A percentile compares a stretch with the other conserved stretches of the same genome.
Conservation (phyloP, 2,888 invertebrate genomes). For the Thelaira solivaga region DNA sequence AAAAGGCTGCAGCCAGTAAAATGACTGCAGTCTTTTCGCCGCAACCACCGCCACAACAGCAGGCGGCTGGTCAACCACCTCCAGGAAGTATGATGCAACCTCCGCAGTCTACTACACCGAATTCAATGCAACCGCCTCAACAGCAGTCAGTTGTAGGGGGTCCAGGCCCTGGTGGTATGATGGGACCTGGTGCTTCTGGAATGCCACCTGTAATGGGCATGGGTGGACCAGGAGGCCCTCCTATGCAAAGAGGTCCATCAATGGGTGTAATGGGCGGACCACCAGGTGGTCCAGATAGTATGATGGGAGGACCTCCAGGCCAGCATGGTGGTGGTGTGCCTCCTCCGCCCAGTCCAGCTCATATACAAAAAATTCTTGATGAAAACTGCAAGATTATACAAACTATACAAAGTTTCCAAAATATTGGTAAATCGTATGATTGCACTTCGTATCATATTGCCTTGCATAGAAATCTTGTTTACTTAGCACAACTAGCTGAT, state of each 20-base stretch:
- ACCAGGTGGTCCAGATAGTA: conserved; percentile 65
- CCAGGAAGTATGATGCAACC: conserved; percentile 65
- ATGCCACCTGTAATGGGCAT: conserved; percentile 67
- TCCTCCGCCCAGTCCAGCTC: conserved; percentile 87
- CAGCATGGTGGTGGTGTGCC: conserved; percentile 78
- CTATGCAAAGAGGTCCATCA: conserved; percentile 70
- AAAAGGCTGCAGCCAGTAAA: conserved; percentile 77
- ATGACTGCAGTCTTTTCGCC: conserved; percentile 78
- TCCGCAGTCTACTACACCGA: conserved; percentile 64
- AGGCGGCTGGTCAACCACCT: conserved; percentile 61
- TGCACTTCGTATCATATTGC: conserved; percentile 96
- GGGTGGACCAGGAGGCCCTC: conserved; percentile 63
- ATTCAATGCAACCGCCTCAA: conserved; percentile 67
- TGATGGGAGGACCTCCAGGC: conserved; percentile 74
- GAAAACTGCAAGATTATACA: conserved; percentile 98
- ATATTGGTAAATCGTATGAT: conserved; percentile 94
- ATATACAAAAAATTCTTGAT: conserved; percentile 96
- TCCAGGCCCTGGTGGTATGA: conserved; percentile 58
- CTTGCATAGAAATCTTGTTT: conserved; percentile 95
- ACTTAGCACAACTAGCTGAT: conserved; percentile 97
- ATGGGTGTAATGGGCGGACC: conserved; percentile 65
- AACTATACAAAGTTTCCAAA: conserved; percentile 97
- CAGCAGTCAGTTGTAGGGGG: conserved; percentile 66
- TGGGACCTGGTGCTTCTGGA: conserved; percentile 60
- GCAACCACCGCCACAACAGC: conserved; percentile 74